A percentile compares a stretch with the other conserved stretches of the same genome.
Conservation (phyloP, 2,113 vertebrate species). For the Myocastor coypus region DNA sequence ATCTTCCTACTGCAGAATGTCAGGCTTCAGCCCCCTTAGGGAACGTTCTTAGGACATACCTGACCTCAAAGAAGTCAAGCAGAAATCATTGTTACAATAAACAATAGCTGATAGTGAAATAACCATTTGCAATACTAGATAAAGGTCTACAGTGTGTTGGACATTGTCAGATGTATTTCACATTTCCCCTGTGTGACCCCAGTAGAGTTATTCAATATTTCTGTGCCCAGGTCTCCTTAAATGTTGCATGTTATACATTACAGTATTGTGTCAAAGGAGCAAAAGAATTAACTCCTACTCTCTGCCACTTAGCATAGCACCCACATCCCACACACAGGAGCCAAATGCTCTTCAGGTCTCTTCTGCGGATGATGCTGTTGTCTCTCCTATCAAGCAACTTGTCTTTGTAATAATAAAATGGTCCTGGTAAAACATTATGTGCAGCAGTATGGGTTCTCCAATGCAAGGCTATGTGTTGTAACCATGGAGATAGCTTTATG, state of each 20-base stretch:
- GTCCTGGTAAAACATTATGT: slow-evolving; percentile 69
- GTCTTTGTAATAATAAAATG: slow-evolving; percentile 50
- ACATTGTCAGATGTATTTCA: not conserved
- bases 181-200: not conserved
- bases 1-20: not conserved
- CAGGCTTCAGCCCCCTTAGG: not conserved
- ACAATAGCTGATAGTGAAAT: not conserved
- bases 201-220: not conserved
- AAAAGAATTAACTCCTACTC: not conserved
- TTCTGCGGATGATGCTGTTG: not conserved
- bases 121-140: not conserved
- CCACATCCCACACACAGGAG: not conserved
- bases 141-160: not conserved
- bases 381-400: not conserved
- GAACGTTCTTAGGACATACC: not conserved
- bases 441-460: slow-evolving; percentile 23
- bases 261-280: not conserved
- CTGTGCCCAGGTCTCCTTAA: not conserved
- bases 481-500: slow-evolving; percentile 75
- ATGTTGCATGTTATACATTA: not conserved
- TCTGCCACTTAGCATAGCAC: not conserved
- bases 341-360: not conserved
- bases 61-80: not conserved
- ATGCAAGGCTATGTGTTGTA: slow-evolving; percentile 71
- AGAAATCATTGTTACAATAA: not conserved